These are phyloP conservation scores for Eulemur rufifrons DNA, from an alignment of 2,113 vertebrate species.

Conservation along the genomic window DNA sequence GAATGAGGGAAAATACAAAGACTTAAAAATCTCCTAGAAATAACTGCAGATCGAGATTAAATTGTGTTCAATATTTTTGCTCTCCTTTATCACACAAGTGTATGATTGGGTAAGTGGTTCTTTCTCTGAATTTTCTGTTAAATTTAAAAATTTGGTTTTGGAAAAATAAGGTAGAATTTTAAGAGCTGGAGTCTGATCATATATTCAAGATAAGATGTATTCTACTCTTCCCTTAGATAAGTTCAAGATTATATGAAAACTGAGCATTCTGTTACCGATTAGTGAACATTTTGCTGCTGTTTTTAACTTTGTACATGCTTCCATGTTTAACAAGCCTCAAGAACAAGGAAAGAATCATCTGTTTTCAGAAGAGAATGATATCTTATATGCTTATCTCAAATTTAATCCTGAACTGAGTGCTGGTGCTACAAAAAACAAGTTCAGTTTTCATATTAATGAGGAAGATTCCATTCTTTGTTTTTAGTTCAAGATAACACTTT, in stretches of 20 bases:
- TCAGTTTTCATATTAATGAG: not conserved
- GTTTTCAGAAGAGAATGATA: constrained; percentile 5
- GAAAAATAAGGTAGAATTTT: not conserved
- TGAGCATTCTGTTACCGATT: not conserved
- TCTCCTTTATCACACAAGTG: not conserved
- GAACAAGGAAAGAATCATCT: not conserved
- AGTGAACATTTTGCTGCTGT: not conserved
- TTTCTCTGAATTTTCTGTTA: not conserved
- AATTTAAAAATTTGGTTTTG: not conserved
- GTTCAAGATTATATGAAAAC: not conserved
- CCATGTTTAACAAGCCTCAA: not conserved
- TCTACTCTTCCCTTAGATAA: not conserved
- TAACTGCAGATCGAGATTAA: not conserved
- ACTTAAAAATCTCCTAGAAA: not conserved
- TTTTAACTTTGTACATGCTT: not conserved
- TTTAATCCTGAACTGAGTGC: not conserved
- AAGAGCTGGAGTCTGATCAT: not conserved
- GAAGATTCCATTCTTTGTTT: not conserved
- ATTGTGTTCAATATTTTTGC: not conserved
- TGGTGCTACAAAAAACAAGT: not conserved
- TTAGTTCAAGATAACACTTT: not conserved
- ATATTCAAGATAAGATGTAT: not conserved
- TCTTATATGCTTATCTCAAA: not conserved
- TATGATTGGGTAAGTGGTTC: not conserved
- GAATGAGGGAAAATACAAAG: not conserved